These are phyloP conservation scores for Sphyrna mokarran DNA, from an alignment of 2,113 vertebrate genomes.

Conservation along the genomic window DNA sequence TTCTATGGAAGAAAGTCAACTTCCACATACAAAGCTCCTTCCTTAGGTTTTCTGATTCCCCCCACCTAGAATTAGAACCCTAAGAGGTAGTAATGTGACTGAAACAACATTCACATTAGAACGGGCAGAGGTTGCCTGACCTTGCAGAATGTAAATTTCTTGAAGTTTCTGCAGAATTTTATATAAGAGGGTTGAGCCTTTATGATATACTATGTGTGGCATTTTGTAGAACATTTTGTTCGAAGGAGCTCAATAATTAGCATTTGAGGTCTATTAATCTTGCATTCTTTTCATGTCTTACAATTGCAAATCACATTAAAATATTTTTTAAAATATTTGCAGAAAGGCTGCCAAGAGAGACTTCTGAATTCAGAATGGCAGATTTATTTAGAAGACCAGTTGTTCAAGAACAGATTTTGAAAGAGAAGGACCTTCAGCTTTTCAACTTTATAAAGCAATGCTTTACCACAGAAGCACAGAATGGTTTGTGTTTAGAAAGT, in stretches of 20 bases:
- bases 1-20: not conserved
- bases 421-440: constrained; percentile 27
- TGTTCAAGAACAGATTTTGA: constrained; percentile 8
- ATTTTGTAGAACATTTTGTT: not conserved
- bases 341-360: not conserved
- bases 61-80: not conserved
- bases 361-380: constrained; percentile 1
- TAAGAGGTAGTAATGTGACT: not conserved
- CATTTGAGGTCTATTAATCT: not conserved
- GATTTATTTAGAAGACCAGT: not conserved
- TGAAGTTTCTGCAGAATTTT: not conserved
- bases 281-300: not conserved
- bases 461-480: not conserved
- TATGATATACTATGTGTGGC: not conserved
- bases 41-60: not conserved
- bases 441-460: constrained; percentile 36
- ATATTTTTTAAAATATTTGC: not conserved
- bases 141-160: not conserved
- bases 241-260: not conserved
- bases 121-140: not conserved
- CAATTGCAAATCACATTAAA: not conserved
- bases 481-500: constrained; percentile 22
- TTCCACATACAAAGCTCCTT: not conserved
- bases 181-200: not conserved
- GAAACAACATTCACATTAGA: not conserved